Evolutionary conservation across 2,113 vertebrate genomes (phyloP).

Genomic region (Ptilonorhynchus violaceus): DNA sequence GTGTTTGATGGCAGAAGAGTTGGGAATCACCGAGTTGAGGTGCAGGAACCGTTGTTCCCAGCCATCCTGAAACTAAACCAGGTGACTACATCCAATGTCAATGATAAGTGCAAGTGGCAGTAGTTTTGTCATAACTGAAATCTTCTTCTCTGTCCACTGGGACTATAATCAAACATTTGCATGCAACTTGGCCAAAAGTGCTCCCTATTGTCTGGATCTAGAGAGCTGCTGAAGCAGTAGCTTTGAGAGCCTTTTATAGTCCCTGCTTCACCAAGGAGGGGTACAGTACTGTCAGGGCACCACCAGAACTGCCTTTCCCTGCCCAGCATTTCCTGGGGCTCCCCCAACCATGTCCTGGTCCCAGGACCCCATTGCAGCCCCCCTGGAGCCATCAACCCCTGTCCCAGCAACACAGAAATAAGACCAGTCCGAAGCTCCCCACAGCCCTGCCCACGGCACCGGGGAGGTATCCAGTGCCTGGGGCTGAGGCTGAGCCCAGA

Average conservation of each 20-base stretch:
- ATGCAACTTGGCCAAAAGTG: background rate
- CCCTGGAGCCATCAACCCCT: background rate
- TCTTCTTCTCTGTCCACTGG: background rate
- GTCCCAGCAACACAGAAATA: background rate
- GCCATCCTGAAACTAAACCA: background rate
- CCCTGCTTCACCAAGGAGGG: background rate
- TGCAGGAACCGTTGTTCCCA: background rate
- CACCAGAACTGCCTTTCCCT: background rate
- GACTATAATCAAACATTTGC: background rate
- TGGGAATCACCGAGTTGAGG: background rate
- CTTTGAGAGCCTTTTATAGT: background rate
- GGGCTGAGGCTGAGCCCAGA: background rate
- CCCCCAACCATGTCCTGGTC: background rate
- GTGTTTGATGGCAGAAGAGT: background rate
- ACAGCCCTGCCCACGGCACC: background rate
- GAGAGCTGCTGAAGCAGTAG: background rate
- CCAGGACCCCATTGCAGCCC: background rate
- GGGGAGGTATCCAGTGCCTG: background rate
- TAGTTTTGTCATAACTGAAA: background rate
- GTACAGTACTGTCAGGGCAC: background rate
- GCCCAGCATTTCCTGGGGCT: background rate
- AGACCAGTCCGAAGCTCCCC: background rate
- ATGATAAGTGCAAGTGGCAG: background rate
- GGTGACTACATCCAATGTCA: background rate
- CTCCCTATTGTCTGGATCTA: background rate